Percentiles rank a stretch among this genome's conserved stretches.
These are phyloP conservation scores for Apteryx owenii DNA, from an alignment of 2,113 vertebrate genomes.

Conservation along the genomic window DNA sequence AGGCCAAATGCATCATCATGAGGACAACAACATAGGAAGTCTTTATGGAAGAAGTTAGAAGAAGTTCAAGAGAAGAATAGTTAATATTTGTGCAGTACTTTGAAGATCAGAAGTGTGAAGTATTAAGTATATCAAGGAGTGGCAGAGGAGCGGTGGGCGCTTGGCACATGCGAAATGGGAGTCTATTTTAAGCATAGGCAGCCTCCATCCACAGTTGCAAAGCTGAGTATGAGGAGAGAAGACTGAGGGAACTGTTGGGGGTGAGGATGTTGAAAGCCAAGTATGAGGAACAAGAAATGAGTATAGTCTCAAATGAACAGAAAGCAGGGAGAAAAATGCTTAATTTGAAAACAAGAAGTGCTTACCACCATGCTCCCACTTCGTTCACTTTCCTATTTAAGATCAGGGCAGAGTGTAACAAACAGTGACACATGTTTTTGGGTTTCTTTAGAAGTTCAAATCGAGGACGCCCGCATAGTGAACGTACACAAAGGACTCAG, in stretches of 20 bases:
- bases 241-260: neutral
- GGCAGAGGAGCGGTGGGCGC: neutral
- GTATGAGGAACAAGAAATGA: neutral
- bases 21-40: neutral
- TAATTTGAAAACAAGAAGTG: neutral
- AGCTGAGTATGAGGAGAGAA: neutral
- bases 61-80: neutral
- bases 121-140: neutral
- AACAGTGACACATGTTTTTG: conserved; percentile 71
- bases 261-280: neutral
- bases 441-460: conserved; percentile 79
- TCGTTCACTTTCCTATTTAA: neutral
- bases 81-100: neutral
- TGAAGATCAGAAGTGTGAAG: neutral
- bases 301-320: neutral
- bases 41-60: neutral
- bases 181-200: neutral
- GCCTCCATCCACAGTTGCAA: neutral
- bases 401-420: conserved; percentile 30
- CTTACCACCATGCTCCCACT: neutral
- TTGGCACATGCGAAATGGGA: neutral
- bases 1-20: neutral
- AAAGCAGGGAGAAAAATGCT: neutral
- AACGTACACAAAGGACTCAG: conserved; percentile 82
- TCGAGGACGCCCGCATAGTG: conserved; percentile 82